Conservation (phyloP, 2,113 vertebrate species). For the Chamaea fasciata region DNA sequence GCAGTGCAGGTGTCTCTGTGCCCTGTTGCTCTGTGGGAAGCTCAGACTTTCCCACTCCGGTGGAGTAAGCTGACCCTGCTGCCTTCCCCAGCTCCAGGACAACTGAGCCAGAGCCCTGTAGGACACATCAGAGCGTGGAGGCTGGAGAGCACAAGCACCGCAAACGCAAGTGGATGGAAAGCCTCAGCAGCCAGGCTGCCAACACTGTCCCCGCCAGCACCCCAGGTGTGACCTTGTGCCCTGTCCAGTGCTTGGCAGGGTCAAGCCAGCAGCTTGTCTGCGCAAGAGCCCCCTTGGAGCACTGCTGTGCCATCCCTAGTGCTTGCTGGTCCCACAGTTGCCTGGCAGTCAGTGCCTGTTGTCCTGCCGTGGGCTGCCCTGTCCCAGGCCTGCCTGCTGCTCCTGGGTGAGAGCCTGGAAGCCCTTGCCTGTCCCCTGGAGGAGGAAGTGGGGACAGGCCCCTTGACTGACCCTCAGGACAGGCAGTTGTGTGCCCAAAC, state of each 20-base stretch:
- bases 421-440: background rate
- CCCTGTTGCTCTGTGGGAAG: fast-evolving
- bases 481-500: background rate
- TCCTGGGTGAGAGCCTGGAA: background rate
- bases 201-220: background rate
- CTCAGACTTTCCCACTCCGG: background rate
- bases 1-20: fast-evolving
- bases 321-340: background rate
- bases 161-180: constrained; percentile 24
- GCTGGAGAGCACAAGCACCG: background rate
- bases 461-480: background rate
- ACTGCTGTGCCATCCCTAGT: background rate
- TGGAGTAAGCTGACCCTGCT: background rate
- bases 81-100: background rate
- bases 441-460: background rate
- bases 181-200: background rate
- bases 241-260: background rate
- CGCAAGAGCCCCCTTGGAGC: background rate
- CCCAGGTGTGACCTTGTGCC: constrained; percentile 8
- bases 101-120: background rate
- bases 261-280: fast-evolving
- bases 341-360: fast-evolving
- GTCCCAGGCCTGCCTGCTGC: background rate
- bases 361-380: background rate
- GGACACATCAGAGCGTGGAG: background rate